Conservation (phyloP, 2,113 vertebrate species). For the Chloebia gouldiae region DNA sequence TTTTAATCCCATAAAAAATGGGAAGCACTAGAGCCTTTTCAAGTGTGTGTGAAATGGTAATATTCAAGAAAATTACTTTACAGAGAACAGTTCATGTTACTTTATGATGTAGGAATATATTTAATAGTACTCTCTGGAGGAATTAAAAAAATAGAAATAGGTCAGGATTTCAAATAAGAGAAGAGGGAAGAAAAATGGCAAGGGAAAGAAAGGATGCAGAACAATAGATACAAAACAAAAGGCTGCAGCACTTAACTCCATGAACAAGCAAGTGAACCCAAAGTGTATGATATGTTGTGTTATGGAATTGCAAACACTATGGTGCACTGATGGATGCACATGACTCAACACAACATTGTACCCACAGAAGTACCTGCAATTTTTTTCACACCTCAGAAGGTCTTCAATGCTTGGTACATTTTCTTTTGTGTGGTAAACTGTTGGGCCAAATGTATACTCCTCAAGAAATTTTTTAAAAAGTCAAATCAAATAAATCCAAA, state of each 20-base stretch:
- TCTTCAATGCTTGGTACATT: background rate
- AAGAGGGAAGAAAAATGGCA: background rate
- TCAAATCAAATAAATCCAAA: background rate
- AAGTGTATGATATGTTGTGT: background rate
- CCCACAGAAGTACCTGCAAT: background rate
- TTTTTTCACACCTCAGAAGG: background rate
- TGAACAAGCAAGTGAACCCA: background rate
- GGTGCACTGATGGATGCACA: background rate
- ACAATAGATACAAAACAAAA: background rate
- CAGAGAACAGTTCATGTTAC: background rate
- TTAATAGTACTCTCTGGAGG: background rate
- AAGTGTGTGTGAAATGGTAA: background rate
- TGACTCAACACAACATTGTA: background rate
- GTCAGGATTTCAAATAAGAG: background rate
- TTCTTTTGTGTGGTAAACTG: background rate
- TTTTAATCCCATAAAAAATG: background rate
- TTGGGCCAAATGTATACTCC: background rate
- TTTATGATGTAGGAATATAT: background rate
- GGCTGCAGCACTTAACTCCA: background rate
- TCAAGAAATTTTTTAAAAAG: background rate
- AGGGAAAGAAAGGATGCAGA: background rate
- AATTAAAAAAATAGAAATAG: background rate
- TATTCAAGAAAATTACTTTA: background rate
- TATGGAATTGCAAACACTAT: background rate
- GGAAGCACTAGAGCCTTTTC: background rate